Conservation (phyloP, 2,797 vertebrate genomes). For the Crocodylus rhombifer region DNA sequence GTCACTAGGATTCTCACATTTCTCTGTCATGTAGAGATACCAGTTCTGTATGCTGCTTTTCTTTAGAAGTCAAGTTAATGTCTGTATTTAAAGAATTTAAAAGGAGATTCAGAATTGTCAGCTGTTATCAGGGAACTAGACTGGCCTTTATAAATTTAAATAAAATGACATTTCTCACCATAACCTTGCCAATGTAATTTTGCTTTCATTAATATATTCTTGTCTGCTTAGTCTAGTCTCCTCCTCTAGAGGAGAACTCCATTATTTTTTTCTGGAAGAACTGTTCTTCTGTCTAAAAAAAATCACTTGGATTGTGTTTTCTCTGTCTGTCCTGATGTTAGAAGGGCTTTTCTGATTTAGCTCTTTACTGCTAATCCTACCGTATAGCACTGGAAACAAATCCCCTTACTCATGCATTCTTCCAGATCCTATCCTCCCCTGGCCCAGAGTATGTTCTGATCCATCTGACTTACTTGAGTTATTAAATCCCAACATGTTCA, state of each 20-base stretch:
- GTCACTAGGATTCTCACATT: neutral
- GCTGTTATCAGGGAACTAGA: neutral
- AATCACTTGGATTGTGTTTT: neutral
- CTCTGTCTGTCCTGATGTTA: neutral
- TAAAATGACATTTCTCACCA: neutral
- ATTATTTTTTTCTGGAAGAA: neutral
- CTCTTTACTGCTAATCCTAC: neutral
- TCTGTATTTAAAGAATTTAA: neutral
- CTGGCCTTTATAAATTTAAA: neutral
- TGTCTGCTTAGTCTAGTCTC: neutral
- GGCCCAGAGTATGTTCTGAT: fast-evolving
- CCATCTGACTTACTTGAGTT: no score
- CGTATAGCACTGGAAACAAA: neutral
- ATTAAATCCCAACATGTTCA: no score
- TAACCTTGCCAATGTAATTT: neutral
- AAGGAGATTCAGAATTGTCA: neutral
- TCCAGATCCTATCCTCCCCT: neutral
- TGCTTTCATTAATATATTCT: neutral
- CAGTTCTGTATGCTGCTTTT: neutral
- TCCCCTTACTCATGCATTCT: neutral
- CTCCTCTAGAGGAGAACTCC: neutral
- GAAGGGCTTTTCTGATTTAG: neutral
- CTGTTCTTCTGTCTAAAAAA: neutral
- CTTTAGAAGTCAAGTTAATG: neutral
- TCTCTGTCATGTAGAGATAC: neutral